These are phyloP conservation scores for Halichondria panicea DNA, from an alignment of 37 sponge, comb jelly and placozoan genomes.

Conservation along the genomic window DNA sequence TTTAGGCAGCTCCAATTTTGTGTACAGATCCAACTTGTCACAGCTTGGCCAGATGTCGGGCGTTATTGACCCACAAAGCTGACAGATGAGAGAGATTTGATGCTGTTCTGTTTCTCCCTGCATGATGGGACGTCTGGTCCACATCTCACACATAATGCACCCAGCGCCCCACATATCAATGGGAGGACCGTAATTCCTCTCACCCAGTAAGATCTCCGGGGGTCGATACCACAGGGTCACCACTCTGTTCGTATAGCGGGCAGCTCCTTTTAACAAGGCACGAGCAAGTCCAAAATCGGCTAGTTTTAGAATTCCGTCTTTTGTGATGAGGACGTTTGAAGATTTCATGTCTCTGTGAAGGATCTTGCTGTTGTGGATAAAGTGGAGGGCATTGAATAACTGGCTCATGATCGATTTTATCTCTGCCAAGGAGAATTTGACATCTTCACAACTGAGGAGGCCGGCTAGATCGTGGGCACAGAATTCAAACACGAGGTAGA, in stretches of 20 bases:
- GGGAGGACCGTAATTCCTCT: slow-evolving; percentile 90
- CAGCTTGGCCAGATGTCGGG: slow-evolving; percentile 93
- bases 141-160: slow-evolving; percentile 99
- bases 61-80: slow-evolving; percentile 93
- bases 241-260: slow-evolving; percentile 93
- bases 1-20: slow-evolving; percentile 83
- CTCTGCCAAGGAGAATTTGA: slow-evolving; percentile 86
- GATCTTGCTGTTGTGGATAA: slow-evolving; percentile 89
- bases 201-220: slow-evolving; percentile 95
- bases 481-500: slow-evolving; percentile 96
- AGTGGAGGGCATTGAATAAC: slow-evolving; percentile 88
- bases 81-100: slow-evolving; percentile 89
- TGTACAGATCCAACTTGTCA: slow-evolving; percentile 79
- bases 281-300: slow-evolving; percentile 97
- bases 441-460: slow-evolving; percentile 81
- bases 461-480: slow-evolving; percentile 99
- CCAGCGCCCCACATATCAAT: slow-evolving; percentile 99
- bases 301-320: slow-evolving; percentile 83
- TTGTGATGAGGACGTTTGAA: slow-evolving; percentile 93
- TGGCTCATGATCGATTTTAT: slow-evolving; percentile 92
- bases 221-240: slow-evolving; percentile 99
- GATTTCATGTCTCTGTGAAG: slow-evolving; percentile 99
- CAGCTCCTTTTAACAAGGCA: slow-evolving; percentile 49
- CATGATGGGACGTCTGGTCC: slow-evolving; percentile 94
- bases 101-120: slow-evolving; percentile 94